phyloP scores from a whole-genome alignment of 2,797 vertebrate species.

The Synaphobranchus kaupii region DNA sequence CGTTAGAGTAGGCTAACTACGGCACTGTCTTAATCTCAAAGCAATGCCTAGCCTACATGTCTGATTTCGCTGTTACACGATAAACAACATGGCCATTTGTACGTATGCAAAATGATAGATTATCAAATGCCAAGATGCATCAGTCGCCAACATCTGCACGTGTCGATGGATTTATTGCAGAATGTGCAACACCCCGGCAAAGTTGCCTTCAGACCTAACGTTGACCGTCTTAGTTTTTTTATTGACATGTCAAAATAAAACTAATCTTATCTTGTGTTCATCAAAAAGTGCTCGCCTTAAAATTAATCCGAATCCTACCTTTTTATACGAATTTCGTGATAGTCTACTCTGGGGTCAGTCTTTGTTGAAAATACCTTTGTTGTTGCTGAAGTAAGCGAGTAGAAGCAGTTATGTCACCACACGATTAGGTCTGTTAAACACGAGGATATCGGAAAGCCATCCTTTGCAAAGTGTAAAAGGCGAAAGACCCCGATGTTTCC shows the following conservation, averaged over 20 bases:
- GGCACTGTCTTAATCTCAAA: not conserved
- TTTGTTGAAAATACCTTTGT: not conserved
- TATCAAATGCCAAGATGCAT: not conserved
- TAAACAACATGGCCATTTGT: not conserved
- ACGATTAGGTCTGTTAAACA: constrained; percentile 11
- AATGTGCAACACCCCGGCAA: not conserved
- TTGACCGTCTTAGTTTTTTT: not conserved
- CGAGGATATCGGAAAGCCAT: constrained; percentile 9
- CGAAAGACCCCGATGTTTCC: constrained; percentile 8
- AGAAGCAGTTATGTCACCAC: not conserved
- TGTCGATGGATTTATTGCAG: not conserved
- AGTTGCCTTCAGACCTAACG: not conserved
- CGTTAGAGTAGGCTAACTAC: not conserved
- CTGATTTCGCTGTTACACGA: not conserved
- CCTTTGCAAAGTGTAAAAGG: constrained; percentile 20
- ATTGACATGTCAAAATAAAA: not conserved
- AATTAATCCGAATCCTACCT: constrained; percentile 17
- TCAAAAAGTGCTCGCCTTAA: not conserved
- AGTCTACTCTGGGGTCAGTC: not conserved
- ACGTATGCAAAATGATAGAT: not conserved
- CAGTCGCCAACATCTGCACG: not conserved
- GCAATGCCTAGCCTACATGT: not conserved
- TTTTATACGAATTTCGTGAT: not conserved
- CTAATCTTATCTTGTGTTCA: not conserved
- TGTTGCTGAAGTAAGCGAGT: constrained; percentile 13